Percentiles rank a stretch among this genome's conserved stretches.
These are phyloP conservation scores for Atherinosoma microstoma DNA, from an alignment of 2,797 vertebrate species.

Conservation along the genomic window DNA sequence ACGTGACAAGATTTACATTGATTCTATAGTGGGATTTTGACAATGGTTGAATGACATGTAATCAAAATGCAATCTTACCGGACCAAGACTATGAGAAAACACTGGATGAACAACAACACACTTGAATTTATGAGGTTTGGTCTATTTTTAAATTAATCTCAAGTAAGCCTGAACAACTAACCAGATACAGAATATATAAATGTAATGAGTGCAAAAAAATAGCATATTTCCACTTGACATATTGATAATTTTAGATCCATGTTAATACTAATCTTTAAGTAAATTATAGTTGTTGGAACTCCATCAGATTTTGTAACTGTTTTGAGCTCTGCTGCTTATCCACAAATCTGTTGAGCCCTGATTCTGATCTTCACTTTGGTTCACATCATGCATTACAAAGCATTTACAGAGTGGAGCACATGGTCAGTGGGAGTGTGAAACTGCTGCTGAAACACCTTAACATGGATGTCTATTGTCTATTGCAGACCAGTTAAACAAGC, in stretches of 20 bases:
- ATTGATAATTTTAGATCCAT: background rate
- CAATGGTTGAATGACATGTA: background rate
- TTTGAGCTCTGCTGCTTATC: background rate
- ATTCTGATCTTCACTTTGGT: background rate
- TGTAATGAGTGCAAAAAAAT: background rate
- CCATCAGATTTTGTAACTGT: background rate
- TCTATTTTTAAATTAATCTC: background rate
- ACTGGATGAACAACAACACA: too few relatives aligned
- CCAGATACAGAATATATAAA: background rate
- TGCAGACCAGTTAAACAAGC: constrained; percentile 70
- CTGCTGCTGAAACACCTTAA: constrained; percentile 30
- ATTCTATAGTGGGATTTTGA: background rate
- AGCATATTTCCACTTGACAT: background rate
- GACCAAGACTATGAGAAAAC: background rate
- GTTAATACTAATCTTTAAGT: background rate
- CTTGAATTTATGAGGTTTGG: background rate
- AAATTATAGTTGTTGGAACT: background rate
- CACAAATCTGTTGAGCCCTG: background rate
- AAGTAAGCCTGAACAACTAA: background rate
- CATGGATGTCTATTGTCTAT: constrained; percentile 42
- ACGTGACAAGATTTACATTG: background rate
- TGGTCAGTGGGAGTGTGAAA: constrained; percentile 41
- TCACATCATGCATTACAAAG: background rate
- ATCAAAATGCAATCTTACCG: background rate
- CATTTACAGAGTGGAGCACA: background rate